phyloP scores from a whole-genome alignment of 2,888 invertebrate genomes.

The Beris chalybata region DNA sequence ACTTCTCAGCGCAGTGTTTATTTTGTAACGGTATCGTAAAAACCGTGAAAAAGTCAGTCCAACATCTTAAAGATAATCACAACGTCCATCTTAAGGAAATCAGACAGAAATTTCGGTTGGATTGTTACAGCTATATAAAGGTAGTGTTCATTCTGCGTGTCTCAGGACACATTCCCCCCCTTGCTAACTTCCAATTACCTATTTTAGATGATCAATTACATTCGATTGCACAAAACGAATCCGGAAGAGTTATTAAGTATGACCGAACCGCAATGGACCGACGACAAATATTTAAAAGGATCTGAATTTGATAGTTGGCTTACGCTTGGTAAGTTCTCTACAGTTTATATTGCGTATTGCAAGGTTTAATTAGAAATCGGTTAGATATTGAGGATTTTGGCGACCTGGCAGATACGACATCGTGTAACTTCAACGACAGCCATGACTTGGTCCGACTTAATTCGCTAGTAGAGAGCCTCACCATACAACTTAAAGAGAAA shows the following conservation, averaged over 20 bases:
- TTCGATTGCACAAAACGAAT: conserved; percentile 64
- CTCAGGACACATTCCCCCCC: neutral
- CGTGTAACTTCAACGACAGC: conserved; percentile 12
- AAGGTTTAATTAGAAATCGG: neutral
- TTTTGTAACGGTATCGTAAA: conserved; percentile 69
- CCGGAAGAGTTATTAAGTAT: conserved; percentile 62
- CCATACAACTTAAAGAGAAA: conserved; percentile 59
- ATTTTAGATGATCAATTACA: conserved; percentile 71
- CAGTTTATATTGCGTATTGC: no score
- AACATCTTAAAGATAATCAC: conserved; percentile 68
- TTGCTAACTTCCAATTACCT: conserved; percentile 24
- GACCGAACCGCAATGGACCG: conserved; percentile 66
- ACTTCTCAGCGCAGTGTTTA: conserved; percentile 61
- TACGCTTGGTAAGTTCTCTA: conserved; percentile 48
- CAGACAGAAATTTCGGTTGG: conserved; percentile 72
- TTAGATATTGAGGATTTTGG: conserved; percentile 59
- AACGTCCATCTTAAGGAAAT: conserved; percentile 67
- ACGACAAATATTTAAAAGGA: conserved; percentile 78
- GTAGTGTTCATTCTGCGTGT: conserved; percentile 28
- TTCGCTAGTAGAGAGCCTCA: conserved; percentile 41
- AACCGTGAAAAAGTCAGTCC: conserved; percentile 66
- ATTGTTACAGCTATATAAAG: conserved; percentile 80
- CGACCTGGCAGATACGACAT: neutral
- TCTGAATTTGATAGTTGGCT: conserved; percentile 80
- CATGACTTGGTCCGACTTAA: conserved; percentile 45